Evolutionary conservation across 2,797 vertebrate genomes (phyloP).

Genomic region (Cossypha polioptera): DNA sequence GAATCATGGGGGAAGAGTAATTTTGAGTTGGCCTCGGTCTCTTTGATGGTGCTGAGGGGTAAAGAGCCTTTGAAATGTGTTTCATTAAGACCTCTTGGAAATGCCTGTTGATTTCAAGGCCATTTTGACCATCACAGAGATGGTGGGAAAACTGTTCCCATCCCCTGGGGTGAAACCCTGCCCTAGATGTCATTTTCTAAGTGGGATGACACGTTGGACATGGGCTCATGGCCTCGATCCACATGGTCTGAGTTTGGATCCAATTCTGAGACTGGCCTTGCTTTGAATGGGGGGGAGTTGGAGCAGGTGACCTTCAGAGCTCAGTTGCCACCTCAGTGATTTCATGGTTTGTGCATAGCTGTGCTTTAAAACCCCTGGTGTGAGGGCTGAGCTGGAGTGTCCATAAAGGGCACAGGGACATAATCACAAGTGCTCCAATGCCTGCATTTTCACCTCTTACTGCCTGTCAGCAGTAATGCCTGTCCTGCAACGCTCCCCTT

Average conservation of each 20-base stretch:
- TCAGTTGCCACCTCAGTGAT: neutral
- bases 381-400: neutral
- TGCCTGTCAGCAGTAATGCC: neutral
- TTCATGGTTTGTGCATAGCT: neutral
- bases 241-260: rapidly evolving
- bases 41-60: neutral
- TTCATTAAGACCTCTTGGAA: neutral
- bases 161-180: neutral
- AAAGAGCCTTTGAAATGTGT: neutral
- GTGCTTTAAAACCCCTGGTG: neutral
- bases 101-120: neutral
- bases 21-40: neutral
- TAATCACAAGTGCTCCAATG: neutral
- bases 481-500: neutral
- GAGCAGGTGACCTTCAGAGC: neutral
- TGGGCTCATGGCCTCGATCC: neutral
- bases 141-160: neutral
- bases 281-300: neutral
- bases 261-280: neutral
- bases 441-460: neutral
- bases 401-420: neutral
- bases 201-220: rapidly evolving
- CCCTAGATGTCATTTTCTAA: neutral
- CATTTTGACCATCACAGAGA: neutral
- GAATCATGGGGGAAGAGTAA: neutral